Conservation (phyloP, 2,888 invertebrate genomes). For the Trachelus troglodyta region DNA sequence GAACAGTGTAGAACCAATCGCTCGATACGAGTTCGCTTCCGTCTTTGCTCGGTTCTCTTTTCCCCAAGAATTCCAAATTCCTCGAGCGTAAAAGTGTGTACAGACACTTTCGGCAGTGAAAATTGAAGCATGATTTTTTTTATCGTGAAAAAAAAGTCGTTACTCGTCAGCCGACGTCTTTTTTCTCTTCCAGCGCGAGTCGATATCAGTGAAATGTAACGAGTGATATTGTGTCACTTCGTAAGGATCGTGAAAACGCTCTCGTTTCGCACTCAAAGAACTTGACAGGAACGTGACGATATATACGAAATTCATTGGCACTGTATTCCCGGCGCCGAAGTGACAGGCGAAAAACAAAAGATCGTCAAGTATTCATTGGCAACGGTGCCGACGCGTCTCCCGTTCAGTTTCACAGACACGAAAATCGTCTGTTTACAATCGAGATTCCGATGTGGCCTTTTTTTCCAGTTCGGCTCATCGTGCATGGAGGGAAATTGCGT, state of each 20-base stretch:
- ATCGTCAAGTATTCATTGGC: not conserved
- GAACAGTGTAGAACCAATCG: not conserved
- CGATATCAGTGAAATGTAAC: not conserved
- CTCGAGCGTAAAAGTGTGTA: not conserved
- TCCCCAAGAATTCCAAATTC: not conserved
- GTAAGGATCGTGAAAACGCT: not conserved
- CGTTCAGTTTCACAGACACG: not conserved
- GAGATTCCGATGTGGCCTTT: not conserved
- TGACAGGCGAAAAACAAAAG: not conserved
- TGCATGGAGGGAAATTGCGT: too few species aligned
- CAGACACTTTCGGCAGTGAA: not conserved
- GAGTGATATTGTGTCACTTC: not conserved
- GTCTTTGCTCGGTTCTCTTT: not conserved
- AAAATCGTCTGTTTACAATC: not conserved
- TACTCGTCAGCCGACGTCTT: not conserved
- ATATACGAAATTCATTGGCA: not conserved
- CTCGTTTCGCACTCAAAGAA: not conserved
- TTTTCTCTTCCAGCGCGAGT: not conserved
- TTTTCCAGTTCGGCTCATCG: not conserved
- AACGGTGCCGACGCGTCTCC: not conserved
- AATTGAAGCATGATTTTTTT: not conserved
- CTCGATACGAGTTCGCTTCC: not conserved
- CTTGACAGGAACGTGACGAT: not conserved
- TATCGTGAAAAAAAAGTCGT: not conserved
- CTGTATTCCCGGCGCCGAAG: not conserved